Conservation (phyloP, 2,888 invertebrate genomes). For the Xylota sylvarum region DNA sequence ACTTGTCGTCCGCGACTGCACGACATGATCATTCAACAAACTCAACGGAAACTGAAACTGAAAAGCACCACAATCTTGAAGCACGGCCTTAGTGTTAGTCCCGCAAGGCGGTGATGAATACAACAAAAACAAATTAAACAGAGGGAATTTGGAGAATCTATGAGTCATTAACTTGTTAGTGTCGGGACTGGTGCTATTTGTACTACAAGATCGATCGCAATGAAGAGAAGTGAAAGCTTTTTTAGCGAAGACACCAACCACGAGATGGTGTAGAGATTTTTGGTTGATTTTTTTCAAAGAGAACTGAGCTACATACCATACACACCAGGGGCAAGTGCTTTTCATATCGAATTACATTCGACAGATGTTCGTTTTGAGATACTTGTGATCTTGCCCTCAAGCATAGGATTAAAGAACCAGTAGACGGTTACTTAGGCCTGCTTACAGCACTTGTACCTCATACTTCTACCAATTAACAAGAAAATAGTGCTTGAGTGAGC, state of each 20-base stretch:
- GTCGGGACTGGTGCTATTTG: background rate
- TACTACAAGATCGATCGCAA: too few relatives aligned
- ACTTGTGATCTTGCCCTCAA: too few relatives aligned
- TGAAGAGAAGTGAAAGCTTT: background rate
- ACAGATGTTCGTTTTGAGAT: too few relatives aligned
- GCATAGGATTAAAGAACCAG: too few relatives aligned
- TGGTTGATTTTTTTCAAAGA: background rate
- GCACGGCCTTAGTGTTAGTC: slow-evolving; percentile 27
- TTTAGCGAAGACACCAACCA: background rate
- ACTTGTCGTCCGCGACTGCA: slow-evolving; percentile 26
- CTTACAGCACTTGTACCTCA: too few relatives aligned
- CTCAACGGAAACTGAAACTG: slow-evolving; percentile 64
- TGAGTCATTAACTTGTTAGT: slow-evolving; percentile 10
- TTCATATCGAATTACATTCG: too few relatives aligned
- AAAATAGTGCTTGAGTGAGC: too few relatives aligned
- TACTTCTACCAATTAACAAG: too few relatives aligned
- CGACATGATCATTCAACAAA: slow-evolving; percentile 57
- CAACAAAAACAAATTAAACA: background rate
- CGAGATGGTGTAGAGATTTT: background rate
- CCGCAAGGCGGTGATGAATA: slow-evolving; percentile 29
- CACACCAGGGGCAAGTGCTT: too few relatives aligned
- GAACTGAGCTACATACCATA: too few relatives aligned
- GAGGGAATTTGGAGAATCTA: background rate
- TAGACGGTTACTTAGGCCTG: too few relatives aligned
- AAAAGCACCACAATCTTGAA: background rate